phyloP scores from a whole-genome alignment of 2,888 invertebrate species.

The Alitta virens region DNA sequence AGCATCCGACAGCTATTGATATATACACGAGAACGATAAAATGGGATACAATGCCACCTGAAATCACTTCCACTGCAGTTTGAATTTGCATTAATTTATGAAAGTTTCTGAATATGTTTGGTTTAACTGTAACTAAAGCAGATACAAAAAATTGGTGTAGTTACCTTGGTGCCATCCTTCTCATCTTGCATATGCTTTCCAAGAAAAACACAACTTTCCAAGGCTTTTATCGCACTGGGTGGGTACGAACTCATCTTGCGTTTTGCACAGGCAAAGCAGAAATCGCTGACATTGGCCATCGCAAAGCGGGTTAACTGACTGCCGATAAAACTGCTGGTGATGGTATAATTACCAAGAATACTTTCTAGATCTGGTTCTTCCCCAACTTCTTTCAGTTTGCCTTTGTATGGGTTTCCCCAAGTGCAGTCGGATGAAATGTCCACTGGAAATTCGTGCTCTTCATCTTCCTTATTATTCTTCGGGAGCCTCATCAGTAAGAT shows the following conservation, averaged over 20 bases:
- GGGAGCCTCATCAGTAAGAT: slow-evolving; percentile 80
- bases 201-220: slow-evolving; percentile 90
- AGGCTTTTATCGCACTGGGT: slow-evolving; percentile 67
- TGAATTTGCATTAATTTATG: too few relatives aligned
- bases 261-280: slow-evolving; percentile 3
- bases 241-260: slow-evolving; percentile 10
- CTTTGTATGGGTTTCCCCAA: neutral
- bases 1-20: too few relatives aligned
- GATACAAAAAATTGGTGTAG: slow-evolving; percentile 26
- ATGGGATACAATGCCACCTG: too few relatives aligned
- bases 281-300: neutral
- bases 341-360: neutral
- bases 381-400: neutral
- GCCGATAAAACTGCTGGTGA: slow-evolving; percentile 3
- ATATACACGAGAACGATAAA: too few relatives aligned
- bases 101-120: too few relatives aligned
- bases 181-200: slow-evolving; percentile 94
- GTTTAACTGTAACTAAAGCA: too few relatives aligned
- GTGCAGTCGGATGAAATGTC: neutral
- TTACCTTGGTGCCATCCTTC: slow-evolving; percentile 89
- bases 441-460: neutral
- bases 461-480: slow-evolving; percentile 20
- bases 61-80: too few relatives aligned
- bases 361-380: neutral
- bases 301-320: too few relatives aligned